phyloP scores from a whole-genome alignment of 64 coral and sea anemone species.

The Cladopsammia gracilis region DNA sequence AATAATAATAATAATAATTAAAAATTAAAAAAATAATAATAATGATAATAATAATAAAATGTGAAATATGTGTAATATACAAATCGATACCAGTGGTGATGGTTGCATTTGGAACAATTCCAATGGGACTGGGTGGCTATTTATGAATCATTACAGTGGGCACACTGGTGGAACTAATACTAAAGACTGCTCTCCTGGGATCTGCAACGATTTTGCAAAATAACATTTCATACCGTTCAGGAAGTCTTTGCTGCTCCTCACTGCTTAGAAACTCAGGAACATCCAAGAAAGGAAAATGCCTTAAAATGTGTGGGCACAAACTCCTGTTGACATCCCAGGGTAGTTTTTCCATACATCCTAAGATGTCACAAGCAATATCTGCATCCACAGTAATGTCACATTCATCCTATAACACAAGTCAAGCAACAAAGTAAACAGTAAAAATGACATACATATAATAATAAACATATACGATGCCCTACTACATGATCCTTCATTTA shows the following conservation, averaged over 20 bases:
- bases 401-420: not conserved
- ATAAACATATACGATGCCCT: not conserved
- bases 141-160: too few species aligned
- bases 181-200: too few species aligned
- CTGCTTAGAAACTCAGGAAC: not conserved
- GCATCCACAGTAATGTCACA: not conserved
- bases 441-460: not conserved
- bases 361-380: not conserved
- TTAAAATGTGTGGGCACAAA: not conserved
- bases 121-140: too few species aligned
- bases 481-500: not conserved
- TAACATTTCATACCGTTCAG: not conserved
- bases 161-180: too few species aligned
- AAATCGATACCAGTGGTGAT: too few species aligned
- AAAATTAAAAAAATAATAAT: too few species aligned
- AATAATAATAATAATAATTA: too few species aligned
- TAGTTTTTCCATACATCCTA: not conserved
- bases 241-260: not conserved
- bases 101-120: too few species aligned
- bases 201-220: not conserved
- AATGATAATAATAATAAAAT: too few species aligned
- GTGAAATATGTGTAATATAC: too few species aligned
- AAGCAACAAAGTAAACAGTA: not conserved
- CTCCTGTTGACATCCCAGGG: not conserved
- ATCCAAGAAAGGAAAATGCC: not conserved